These are phyloP conservation scores for Popillia japonica DNA, from an alignment of 1,140 invertebrate genomes.

Conservation along the genomic window DNA sequence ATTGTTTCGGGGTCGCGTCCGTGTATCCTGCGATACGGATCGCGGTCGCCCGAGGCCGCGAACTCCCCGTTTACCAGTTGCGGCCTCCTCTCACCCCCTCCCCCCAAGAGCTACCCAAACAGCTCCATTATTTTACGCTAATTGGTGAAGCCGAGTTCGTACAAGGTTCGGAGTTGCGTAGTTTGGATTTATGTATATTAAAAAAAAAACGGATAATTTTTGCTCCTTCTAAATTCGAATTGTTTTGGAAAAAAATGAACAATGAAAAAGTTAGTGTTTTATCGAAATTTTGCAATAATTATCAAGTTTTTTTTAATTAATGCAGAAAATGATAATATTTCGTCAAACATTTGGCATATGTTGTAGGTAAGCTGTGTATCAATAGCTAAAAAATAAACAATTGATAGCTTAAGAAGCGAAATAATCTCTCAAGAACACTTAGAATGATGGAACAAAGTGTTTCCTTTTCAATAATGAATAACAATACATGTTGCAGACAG, in stretches of 20 bases:
- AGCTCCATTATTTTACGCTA: conserved; percentile 44
- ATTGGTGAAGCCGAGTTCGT: conserved; percentile 37
- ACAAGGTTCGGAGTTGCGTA: conserved; percentile 9
- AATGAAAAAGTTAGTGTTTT: too few relatives aligned
- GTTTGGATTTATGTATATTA: neutral
- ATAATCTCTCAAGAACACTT: too few relatives aligned
- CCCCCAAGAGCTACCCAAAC: conserved; percentile 31
- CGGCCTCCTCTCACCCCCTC: neutral
- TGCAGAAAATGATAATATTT: too few relatives aligned
- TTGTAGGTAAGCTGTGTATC: too few relatives aligned
- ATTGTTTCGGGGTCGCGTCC: conserved; percentile 37
- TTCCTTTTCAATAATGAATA: too few relatives aligned
- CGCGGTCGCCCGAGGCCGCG: conserved; percentile 26
- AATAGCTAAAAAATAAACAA: too few relatives aligned
- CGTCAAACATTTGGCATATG: too few relatives aligned
- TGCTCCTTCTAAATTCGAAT: neutral
- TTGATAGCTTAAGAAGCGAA: too few relatives aligned
- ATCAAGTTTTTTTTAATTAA: too few relatives aligned
- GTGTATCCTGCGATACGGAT: neutral
- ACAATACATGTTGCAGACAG: too few relatives aligned
- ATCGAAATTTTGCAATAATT: too few relatives aligned
- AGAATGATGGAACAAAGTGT: too few relatives aligned
- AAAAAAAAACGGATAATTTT: neutral
- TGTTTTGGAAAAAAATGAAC: neutral
- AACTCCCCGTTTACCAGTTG: neutral